These are phyloP conservation scores for Ferrisia virgata DNA, from an alignment of 2,888 invertebrate genomes.

Conservation along the genomic window DNA sequence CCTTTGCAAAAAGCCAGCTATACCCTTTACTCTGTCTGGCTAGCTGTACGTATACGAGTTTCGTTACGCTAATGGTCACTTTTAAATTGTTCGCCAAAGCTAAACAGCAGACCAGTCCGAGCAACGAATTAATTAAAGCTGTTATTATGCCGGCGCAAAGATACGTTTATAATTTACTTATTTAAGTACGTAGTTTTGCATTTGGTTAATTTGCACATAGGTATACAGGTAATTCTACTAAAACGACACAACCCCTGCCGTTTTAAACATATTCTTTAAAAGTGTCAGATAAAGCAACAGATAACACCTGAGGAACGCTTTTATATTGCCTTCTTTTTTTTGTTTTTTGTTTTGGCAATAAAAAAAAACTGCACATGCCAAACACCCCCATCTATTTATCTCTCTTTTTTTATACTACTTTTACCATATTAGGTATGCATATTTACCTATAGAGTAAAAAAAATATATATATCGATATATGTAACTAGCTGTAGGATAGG, in stretches of 20 bases:
- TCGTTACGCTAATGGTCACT: background rate
- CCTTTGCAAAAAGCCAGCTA: background rate
- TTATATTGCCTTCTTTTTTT: background rate
- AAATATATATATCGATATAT: too few relatives aligned
- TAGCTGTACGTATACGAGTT: background rate
- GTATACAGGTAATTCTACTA: too few relatives aligned
- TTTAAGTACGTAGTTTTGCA: background rate
- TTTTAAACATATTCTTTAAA: background rate
- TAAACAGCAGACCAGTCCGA: background rate
- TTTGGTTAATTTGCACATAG: background rate
- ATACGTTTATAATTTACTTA: too few relatives aligned
- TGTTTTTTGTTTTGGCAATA: background rate
- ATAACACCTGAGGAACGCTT: background rate
- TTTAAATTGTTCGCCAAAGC: background rate
- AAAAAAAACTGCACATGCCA: background rate
- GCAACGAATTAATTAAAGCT: constrained; percentile 5
- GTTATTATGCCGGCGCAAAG: background rate
- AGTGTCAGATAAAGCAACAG: background rate
- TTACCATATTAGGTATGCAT: too few relatives aligned
- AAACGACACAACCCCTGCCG: background rate
- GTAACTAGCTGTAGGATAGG: too few relatives aligned
- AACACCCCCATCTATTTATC: too few relatives aligned
- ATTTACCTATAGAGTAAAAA: too few relatives aligned
- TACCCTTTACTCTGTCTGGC: background rate
- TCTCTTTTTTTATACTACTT: too few relatives aligned